These are phyloP conservation scores for Lobophora halterata DNA, from an alignment of 2,888 invertebrate species.

Conservation along the genomic window DNA sequence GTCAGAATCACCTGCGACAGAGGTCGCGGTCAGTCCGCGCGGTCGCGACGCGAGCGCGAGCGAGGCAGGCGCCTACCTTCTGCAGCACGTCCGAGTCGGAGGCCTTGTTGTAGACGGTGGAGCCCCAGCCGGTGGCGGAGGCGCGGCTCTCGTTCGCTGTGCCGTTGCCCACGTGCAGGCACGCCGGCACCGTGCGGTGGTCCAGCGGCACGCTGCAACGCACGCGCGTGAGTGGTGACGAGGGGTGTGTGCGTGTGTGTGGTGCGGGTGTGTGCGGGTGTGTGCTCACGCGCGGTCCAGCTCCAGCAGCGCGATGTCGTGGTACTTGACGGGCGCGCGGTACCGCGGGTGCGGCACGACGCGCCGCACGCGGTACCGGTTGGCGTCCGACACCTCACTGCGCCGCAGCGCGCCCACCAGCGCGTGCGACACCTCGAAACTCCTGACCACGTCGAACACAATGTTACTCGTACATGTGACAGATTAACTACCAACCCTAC, in stretches of 20 bases:
- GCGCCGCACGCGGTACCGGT: conserved; percentile 10
- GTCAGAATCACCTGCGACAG: conserved; percentile 42
- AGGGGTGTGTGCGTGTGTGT: no score
- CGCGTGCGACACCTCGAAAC: not conserved
- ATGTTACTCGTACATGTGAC: no score
- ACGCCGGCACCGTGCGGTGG: conserved; percentile 21
- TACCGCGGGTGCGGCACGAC: conserved; percentile 36
- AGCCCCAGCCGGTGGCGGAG: conserved; percentile 54
- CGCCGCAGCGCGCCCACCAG: not conserved
- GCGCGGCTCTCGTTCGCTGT: conserved; percentile 31
- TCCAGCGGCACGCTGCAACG: conserved; percentile 17
- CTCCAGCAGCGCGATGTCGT: conserved; percentile 41
- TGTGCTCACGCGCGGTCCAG: not conserved
- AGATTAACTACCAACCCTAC: no score
- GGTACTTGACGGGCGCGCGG: conserved; percentile 30
- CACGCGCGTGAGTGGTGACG: not conserved
- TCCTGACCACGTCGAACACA: no score
- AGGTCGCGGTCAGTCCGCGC: not conserved
- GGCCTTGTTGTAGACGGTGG: conserved; percentile 34
- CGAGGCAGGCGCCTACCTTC: conserved; percentile 40
- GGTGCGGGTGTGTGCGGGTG: no score
- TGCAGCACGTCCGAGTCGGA: conserved; percentile 41
- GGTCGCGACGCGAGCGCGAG: not conserved
- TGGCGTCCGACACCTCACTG: conserved; percentile 6
- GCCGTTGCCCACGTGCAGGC: conserved; percentile 10